A percentile compares a stretch with the other conserved stretches of the same genome.
Evolutionary conservation across 2,113 vertebrate genomes (phyloP).

Genomic region (Crotalus helleri): DNA sequence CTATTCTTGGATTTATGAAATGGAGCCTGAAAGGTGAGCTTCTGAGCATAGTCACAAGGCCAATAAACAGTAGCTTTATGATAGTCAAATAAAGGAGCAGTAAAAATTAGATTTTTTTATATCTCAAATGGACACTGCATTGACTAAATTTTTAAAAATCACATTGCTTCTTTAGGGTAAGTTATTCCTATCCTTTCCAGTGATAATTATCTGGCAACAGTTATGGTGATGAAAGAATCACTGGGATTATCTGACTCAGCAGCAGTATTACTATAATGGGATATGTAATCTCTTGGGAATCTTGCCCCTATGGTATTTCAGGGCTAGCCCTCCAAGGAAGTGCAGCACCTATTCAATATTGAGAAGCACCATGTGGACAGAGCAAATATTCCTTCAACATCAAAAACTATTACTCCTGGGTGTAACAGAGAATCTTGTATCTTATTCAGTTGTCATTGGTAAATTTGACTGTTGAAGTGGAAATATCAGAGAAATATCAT

Average conservation of each 20-base stretch:
- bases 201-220: background rate
- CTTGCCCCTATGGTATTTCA: background rate
- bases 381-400: background rate
- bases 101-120: background rate
- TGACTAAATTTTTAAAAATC: background rate
- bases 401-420: background rate
- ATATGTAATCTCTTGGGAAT: background rate
- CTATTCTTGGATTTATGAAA: conserved; percentile 18
- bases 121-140: background rate
- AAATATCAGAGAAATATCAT: background rate
- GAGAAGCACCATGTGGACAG: background rate
- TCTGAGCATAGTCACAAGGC: conserved; percentile 4
- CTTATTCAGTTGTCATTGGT: background rate
- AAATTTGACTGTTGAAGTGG: background rate
- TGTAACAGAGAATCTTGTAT: background rate
- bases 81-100: conserved; percentile 18
- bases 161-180: background rate
- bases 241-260: too few species aligned
- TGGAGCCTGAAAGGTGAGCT: background rate
- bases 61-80: conserved; percentile 19
- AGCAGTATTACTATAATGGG: background rate
- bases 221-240: background rate
- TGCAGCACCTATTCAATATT: background rate
- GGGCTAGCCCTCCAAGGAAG: background rate
- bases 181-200: background rate